Evolutionary conservation across 2,797 vertebrate genomes (phyloP), one percentile per base, ranked within the genome.

Genomic region (Acropternis orthonyx): DNA sequence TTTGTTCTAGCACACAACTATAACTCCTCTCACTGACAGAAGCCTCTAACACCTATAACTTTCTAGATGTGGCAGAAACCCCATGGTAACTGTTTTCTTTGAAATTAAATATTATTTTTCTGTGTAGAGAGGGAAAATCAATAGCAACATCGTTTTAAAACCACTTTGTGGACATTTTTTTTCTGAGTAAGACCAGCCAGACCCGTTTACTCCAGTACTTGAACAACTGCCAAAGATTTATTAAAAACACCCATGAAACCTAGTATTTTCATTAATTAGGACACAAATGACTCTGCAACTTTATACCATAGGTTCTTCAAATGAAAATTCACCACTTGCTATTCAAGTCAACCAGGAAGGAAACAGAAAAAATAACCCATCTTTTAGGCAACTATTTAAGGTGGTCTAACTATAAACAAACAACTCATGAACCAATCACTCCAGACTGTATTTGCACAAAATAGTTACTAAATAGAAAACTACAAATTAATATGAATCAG

Each of bases 131-230:
- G 41, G 22, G 34, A 92, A 76, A 86, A 89, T 93, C 93, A 79
- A 96, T 93, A 93, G 44, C 61, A 81, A 80, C 22, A 36, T 46
- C 20, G 81, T 85, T 95, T 94, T 69, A 87, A 71, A 92, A 85
- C 22, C 72, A 63, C 68, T 89, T 34, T 14, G 55, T 82, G 71
- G 71, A 23, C 85, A 79, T 66, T 76, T 94, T 49, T 49, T 93
- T 87, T 79, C 68, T 43, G 46, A 75, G 39, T 43, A 79, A 67
- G 21, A 91, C 51, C 46, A 79, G 59, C n/a, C 43, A 80, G 78
- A 85, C 65, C 20, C 12, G 1, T 85, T 88, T 92, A 73, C 30
- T 65, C 23, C 12, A 58, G 22, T 43, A 55, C 54, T 83, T 77
- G 72, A 93, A 91, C 37, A 80, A 43, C 22, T 34, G 44, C 61